Evolutionary conservation across 2,797 vertebrate species (phyloP), one percentile per base, ranked within the genome.

Genomic region (Danio choprae): DNA sequence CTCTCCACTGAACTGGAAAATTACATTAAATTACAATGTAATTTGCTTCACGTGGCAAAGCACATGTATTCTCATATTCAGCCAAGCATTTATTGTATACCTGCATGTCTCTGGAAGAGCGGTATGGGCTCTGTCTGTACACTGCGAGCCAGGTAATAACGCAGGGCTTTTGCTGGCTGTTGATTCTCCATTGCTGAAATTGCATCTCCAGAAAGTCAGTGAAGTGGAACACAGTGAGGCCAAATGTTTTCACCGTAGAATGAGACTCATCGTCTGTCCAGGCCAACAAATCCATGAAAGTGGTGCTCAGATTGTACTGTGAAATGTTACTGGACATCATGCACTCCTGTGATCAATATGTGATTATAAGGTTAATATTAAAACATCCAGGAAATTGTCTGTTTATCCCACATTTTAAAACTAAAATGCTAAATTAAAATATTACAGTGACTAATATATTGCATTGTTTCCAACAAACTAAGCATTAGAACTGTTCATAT

Each of bases 91-190:
- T 13, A 16, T 12, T 16, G 69, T 86, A 86, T 79, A 95, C 94
- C 89, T 88, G 83, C 40, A 62, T 8, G 71, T 60, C 12, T 5
- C 0, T 81, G 10, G 60, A 53, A 87, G 69, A 80, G 73, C 82
- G 82, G 64, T 90, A 92, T 3, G 89, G 92, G 82, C 79, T 93
- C 74, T 70, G 87, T 18, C 40, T 81, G 77, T 94, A 91, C 81
- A 90, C 83, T 7, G 87, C 81, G 74, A 95, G 76, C 67, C 92
- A 86, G 71, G 85, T 86, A 44, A 95, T 81, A 40, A 93, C 84
- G 77, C 95, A 95, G 0, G 16, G 81, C 1, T 1, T 82, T 53
- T 55, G 80, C 9, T 10, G 36, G 46, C 22, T 62, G 6, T 74
- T 53, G n/a, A 64, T 60, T 36, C 46, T 41, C 43, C 74, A 64